Conservation (phyloP, 92 coral and sea anemone species). For the Hydrozoanthus gracilis region DNA sequence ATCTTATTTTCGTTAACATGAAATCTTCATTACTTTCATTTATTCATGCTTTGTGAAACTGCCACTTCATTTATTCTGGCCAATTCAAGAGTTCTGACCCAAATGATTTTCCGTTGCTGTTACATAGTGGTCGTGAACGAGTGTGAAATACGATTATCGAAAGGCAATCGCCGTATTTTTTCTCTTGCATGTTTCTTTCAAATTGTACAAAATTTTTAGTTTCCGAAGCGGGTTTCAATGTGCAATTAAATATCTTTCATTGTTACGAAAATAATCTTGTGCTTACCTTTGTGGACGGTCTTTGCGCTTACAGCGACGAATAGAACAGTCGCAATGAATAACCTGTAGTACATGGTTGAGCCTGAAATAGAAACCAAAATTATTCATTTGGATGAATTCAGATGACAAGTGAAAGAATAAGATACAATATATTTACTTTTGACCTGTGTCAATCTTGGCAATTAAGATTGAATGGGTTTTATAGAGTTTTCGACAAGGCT, state of each 20-base stretch:
- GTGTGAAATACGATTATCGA: too few species aligned
- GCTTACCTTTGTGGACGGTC: slow-evolving; percentile 76
- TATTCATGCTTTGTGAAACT: too few species aligned
- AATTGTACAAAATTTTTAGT: background rate
- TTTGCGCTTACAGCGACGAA: slow-evolving; percentile 77
- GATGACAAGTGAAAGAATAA: background rate
- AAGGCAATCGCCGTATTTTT: background rate
- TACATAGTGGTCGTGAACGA: too few species aligned
- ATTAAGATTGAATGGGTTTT: background rate
- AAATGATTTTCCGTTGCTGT: too few species aligned
- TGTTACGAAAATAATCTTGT: background rate
- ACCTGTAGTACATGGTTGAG: slow-evolving; percentile 88
- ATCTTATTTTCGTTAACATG: too few species aligned
- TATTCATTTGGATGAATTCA: background rate
- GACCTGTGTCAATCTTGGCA: background rate
- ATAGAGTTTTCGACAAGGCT: background rate
- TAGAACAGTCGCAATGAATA: slow-evolving; percentile 84
- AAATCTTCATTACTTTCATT: too few species aligned
- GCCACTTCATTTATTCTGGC: too few species aligned
- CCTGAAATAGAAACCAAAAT: slow-evolving; percentile 46
- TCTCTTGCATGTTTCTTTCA: background rate
- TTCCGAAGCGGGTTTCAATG: slow-evolving; percentile 25
- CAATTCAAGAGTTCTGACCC: too few species aligned
- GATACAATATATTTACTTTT: background rate
- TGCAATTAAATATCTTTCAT: background rate